A percentile compares a stretch with the other conserved stretches of the same genome.
Evolutionary conservation across 2,113 vertebrate genomes (phyloP).

Genomic region (Hyperopisus bebe): DNA sequence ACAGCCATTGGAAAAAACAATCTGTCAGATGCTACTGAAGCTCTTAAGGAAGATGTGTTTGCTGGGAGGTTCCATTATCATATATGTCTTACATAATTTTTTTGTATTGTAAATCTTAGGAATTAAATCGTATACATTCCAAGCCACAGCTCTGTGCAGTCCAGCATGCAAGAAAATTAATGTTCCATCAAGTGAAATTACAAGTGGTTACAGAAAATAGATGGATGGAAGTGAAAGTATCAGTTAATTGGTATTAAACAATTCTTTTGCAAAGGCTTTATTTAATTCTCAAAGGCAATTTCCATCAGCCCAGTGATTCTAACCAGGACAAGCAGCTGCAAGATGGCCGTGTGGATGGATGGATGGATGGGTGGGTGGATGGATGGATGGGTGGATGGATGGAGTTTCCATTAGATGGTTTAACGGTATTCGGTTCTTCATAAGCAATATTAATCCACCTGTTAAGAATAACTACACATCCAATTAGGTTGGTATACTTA

Average conservation of each 20-base stretch:
- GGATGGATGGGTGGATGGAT: not conserved
- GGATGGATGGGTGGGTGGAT: too few species aligned
- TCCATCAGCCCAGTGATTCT: not conserved
- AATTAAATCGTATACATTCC: not conserved
- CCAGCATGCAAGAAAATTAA: not conserved
- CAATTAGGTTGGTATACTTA: not conserved
- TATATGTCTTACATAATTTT: not conserved
- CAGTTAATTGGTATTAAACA: not conserved
- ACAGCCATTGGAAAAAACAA: not conserved
- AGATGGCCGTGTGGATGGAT: not conserved
- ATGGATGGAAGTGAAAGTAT: not conserved
- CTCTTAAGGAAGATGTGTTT: not conserved
- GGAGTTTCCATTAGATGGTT: not conserved
- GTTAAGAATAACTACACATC: not conserved
- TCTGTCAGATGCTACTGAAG: not conserved
- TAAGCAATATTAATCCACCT: not conserved
- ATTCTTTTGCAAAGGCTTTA: not conserved
- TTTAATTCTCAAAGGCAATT: not conserved
- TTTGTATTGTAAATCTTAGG: not conserved
- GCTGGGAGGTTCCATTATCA: not conserved
- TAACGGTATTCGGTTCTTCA: not conserved
- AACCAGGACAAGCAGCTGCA: not conserved
- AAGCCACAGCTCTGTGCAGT: not conserved
- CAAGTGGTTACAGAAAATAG: not conserved
- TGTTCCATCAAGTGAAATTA: not conserved